Conservation (phyloP, 2,113 vertebrate genomes). For the Lepus timidus region DNA sequence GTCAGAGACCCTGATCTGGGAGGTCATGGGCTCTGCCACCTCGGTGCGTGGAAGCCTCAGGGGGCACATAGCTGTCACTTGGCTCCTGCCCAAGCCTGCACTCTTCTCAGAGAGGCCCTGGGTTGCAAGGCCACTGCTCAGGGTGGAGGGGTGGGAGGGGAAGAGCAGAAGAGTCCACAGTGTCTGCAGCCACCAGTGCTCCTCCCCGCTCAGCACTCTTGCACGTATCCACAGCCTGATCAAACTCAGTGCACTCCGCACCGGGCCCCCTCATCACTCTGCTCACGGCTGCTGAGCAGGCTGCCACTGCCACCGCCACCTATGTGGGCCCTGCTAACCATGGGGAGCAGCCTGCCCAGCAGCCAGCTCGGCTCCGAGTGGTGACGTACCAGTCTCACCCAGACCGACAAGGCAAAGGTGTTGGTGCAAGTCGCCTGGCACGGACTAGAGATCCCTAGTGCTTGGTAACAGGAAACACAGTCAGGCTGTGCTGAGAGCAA, state of each 20-base stretch:
- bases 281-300: slow-evolving; percentile 35
- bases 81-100: neutral
- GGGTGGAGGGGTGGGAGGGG: neutral
- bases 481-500: neutral
- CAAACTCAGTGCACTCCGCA: neutral
- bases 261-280: neutral
- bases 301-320: fast-evolving
- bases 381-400: neutral
- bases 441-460: neutral
- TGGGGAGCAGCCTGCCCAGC: neutral
- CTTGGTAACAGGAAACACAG: neutral
- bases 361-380: neutral
- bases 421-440: neutral
- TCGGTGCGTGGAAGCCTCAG: neutral
- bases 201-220: neutral
- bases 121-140: neutral
- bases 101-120: neutral
- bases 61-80: neutral
- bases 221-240: neutral
- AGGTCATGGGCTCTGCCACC: neutral
- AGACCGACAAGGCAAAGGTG: neutral
- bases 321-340: neutral
- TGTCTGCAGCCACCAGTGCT: neutral
- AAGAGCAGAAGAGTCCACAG: neutral
- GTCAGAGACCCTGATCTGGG: neutral